phyloP scores from a whole-genome alignment of 92 coral and sea anemone genomes.

The Siderastrea radians region DNA sequence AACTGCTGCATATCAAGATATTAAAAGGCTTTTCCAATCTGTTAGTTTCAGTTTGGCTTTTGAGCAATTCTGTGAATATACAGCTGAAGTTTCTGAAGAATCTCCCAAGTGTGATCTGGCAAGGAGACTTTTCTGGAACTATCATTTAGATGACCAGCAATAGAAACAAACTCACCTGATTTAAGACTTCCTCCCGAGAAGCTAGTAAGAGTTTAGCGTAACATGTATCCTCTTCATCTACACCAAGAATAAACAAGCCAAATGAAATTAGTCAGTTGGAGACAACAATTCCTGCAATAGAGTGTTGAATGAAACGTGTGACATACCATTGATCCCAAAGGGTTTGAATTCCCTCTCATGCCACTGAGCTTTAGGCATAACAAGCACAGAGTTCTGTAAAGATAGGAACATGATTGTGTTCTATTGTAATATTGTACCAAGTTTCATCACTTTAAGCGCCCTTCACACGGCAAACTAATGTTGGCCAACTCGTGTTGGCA shows the following conservation, averaged over 20 bases:
- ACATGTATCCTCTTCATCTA: constrained; percentile 85
- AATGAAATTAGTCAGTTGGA: not conserved
- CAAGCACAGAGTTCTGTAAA: constrained; percentile 81
- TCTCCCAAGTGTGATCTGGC: too few species aligned
- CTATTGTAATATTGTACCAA: not conserved
- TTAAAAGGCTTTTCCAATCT: too few species aligned
- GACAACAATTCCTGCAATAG: not conserved
- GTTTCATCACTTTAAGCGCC: too few species aligned
- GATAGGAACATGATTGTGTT: not conserved
- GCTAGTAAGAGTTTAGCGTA: constrained; percentile 92
- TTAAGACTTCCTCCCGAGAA: constrained; percentile 84
- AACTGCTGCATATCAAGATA: too few species aligned
- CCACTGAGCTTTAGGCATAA: constrained; percentile 93
- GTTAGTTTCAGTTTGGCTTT: too few species aligned
- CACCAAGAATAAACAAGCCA: not conserved
- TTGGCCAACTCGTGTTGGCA: too few species aligned
- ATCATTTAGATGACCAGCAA: too few species aligned
- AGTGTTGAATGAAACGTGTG: not conserved
- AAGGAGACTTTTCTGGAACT: too few species aligned
- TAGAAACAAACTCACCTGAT: constrained; percentile 67
- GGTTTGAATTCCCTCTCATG: constrained; percentile 84
- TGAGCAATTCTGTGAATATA: too few species aligned
- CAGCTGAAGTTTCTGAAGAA: too few species aligned
- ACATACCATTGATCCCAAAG: constrained; percentile 75
- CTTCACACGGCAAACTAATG: too few species aligned